Base-by-base conservation (phyloP, 2,797 vertebrate genomes). In the Vultur gryphus region DNA sequence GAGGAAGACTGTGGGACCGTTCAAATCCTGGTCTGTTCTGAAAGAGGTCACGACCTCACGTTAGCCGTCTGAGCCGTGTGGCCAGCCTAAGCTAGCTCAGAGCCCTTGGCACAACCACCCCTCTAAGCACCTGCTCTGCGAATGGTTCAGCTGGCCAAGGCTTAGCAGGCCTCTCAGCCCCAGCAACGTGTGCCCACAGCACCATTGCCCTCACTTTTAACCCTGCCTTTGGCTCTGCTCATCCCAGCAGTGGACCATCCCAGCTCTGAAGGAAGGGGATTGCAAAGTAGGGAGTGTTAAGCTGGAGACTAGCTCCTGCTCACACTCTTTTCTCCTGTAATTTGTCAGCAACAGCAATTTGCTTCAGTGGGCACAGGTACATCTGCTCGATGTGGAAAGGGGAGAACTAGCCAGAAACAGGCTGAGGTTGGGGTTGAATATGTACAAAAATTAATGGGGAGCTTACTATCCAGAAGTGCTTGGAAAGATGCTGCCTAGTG, bases 231-330 rank as follows among this genome's bases (percentile, higher is more conserved):
- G n/a, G 28, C 61, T 91, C 49, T 71, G n/a, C 26, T 18, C 1
- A 0, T 23, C 46, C 5, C 5, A 6, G 25, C 35, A 59, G 20
- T 10, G 20, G 31, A 31, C 9, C 4, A 46, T 16, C 4, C 2
- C 23, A 25, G 28, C 33, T 64, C 57, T 61, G 49, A 57, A 54
- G 44, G 11, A 83, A 55, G 5, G 5, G 4, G 12, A 52, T 43
- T 71, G 54, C 21, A 57, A 86, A 90, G 24, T 1, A 31, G 2
- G 21, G 25, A 55, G 25, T 14, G 25, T 41, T 77, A 70, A 79
- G 7, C 6, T 73, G 76, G 39, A 72, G 17, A 49, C 14, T 33
- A 41, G 26, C 31, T 58, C 64, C 54, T 64, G 44, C n/a, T 85
- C 35, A 44, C 29, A 13, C 16, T 49, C 37, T 65, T 62, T 77